Evolutionary conservation across 2,797 vertebrate species (phyloP).

Genomic region (Emydoidea blandingii): DNA sequence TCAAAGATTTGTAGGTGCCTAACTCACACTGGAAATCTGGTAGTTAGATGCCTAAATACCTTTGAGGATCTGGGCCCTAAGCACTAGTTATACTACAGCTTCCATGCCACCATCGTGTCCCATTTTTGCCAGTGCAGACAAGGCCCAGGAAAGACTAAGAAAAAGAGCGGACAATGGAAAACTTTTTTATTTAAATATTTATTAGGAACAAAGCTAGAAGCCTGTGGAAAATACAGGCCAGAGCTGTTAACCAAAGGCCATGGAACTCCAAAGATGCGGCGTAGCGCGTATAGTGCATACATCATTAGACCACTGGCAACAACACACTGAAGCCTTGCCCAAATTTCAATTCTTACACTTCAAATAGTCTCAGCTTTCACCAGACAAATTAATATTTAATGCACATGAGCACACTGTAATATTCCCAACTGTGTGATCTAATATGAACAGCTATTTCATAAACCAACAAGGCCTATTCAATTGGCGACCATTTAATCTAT

Average conservation of each 20-base stretch:
- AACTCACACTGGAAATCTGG: neutral
- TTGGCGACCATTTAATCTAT: slow-evolving; percentile 72
- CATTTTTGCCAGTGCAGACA: slow-evolving; percentile 8
- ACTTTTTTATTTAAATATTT: slow-evolving; percentile 8
- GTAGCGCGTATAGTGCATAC: neutral
- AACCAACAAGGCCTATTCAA: slow-evolving; percentile 76
- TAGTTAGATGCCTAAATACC: neutral
- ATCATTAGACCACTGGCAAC: slow-evolving; percentile 59
- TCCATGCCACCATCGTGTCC: neutral
- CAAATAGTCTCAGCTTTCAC: slow-evolving; percentile 69
- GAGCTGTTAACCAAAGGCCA: neutral
- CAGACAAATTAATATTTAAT: slow-evolving; percentile 79
- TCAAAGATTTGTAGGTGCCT: neutral
- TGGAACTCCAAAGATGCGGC: slow-evolving; percentile 34
- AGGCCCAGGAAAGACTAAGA: neutral
- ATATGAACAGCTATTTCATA: slow-evolving; percentile 76
- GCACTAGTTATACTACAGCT: neutral
- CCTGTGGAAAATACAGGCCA: slow-evolving; percentile 14
- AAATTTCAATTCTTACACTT: slow-evolving; percentile 73
- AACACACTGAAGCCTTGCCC: slow-evolving; percentile 53
- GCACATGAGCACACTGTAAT: slow-evolving; percentile 53
- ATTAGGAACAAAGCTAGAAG: slow-evolving; percentile 8
- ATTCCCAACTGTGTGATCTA: slow-evolving; percentile 70
- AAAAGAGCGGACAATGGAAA: neutral
- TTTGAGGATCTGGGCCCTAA: neutral